Evolutionary conservation across 1,140 invertebrate species (phyloP), one percentile per base, ranked within the genome.

Genomic region (Diplogasteroides magnus): DNA sequence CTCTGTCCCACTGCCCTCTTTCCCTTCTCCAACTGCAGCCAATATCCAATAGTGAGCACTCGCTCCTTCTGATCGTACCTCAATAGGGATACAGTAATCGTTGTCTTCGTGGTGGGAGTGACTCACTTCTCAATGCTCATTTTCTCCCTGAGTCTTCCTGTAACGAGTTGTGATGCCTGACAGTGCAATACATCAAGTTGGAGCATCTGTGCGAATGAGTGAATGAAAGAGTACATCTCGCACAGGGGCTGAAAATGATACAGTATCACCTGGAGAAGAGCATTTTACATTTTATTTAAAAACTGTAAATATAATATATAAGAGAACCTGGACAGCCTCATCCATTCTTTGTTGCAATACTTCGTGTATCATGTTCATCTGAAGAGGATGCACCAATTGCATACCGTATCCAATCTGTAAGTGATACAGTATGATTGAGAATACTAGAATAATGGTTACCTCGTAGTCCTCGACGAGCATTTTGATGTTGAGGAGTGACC

Each of bases 401-500:
- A 94, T 95, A 11, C 94, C 94, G 87, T 96, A 93, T 80, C 94
- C 93, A 66, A 94, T 61, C 28, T 48, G 19, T 19, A 48, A 48
- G 19, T 48, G 6, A 48, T 6, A 11, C 37, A 48, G 6, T 48
- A 6, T n/a, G n/a, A n/a, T n/a, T n/a, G n/a, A n/a, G n/a, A n/a
- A n/a, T n/a, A n/a, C n/a, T 48, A 11, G 19, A 48, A 48, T 11
- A 19, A 19, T 19, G 6, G 37, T 48, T 19, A 48, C 97, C 86
- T 98, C 94, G 84, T 90, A 91, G 81, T 98, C 95, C 83, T 96
- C 92, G 1, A 98, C 94, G 1, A 98, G 85, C 77, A 98, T 91
- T 77, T 94, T 91, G 72, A 98, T 91, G 82, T 96, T 92, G 69
- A 98, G 85, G 58, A 98, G 86, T 69, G 93, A 86, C 95, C 95